Percentiles rank a stretch among this genome's conserved stretches.
These are phyloP conservation scores for Halocynthia roretzi DNA, from an alignment of 23 tunicate species.

Conservation along the genomic window DNA sequence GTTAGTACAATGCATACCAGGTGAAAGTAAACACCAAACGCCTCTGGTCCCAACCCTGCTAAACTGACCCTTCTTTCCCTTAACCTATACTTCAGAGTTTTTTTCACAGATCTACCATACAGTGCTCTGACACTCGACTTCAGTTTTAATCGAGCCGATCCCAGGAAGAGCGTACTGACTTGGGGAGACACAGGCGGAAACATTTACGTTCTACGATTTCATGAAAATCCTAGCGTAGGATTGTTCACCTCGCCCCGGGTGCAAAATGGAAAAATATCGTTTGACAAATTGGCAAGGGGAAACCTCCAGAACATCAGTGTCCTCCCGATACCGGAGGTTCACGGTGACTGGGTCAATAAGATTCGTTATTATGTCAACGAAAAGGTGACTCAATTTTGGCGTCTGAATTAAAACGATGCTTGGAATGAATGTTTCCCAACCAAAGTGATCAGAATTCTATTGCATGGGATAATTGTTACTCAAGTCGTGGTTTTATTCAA, in stretches of 20 bases:
- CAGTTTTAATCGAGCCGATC: constrained; percentile 39
- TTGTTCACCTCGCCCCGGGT: constrained; percentile 42
- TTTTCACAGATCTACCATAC: constrained; percentile 36
- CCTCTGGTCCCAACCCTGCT: background rate
- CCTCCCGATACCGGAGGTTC: constrained; percentile 25
- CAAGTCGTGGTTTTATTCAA: background rate
- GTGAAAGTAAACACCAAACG: background rate
- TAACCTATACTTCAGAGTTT: background rate
- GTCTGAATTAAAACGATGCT: background rate
- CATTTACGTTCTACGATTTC: constrained; percentile 46
- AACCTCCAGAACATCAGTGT: constrained; percentile 18
- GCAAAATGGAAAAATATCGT: constrained; percentile 18
- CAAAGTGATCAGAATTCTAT: too few relatives aligned
- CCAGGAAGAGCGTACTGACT: constrained; percentile 27
- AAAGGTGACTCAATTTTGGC: constrained; percentile 25
- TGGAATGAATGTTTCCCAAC: background rate
- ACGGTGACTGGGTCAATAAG: constrained; percentile 73
- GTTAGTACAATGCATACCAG: too few relatives aligned
- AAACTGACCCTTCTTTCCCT: background rate
- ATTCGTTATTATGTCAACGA: constrained; percentile 59
- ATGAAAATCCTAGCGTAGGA: constrained; percentile 59
- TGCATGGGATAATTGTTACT: too few relatives aligned
- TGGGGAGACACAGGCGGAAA: constrained; percentile 94
- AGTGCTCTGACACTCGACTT: constrained; percentile 78
- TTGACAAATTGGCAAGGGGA: constrained; percentile 20